Percentiles rank a stretch among this genome's conserved stretches.
Conservation (phyloP, 2,888 invertebrate genomes). For the Plagodis dolabraria region DNA sequence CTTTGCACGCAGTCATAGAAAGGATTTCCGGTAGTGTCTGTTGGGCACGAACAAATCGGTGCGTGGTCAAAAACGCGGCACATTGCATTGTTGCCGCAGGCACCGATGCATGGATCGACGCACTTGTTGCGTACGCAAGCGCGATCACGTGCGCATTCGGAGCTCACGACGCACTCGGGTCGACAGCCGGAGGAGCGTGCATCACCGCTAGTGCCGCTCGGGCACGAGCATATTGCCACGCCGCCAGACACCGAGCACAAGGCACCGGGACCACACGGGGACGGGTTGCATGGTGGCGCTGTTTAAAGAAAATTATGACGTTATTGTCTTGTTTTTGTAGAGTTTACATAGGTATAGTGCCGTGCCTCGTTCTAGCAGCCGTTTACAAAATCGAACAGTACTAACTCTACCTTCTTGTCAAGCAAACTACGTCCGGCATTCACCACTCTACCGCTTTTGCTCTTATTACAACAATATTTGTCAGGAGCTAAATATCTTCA, state of each 20-base stretch:
- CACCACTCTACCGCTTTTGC: too few species aligned
- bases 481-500: too few species aligned
- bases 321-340: neutral
- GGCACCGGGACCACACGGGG: constrained; percentile 92
- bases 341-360: too few species aligned
- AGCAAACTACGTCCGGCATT: too few species aligned
- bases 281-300: constrained; percentile 88
- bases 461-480: too few species aligned
- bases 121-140: constrained; percentile 93
- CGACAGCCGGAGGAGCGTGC: constrained; percentile 91
- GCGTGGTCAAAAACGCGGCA: constrained; percentile 87
- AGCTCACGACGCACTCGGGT: constrained; percentile 93
- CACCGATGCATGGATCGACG: constrained; percentile 91
- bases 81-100: constrained; percentile 91
- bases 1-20: constrained; percentile 87
- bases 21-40: constrained; percentile 90
- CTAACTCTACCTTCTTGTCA: too few species aligned
- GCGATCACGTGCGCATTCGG: constrained; percentile 90
- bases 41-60: constrained; percentile 91
- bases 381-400: too few species aligned
- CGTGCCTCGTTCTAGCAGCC: too few species aligned
- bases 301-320: constrained; percentile 3
- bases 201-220: constrained; percentile 90
- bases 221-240: constrained; percentile 90
- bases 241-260: constrained; percentile 83